Evolutionary conservation across 2,888 invertebrate species (phyloP), one percentile per base, ranked within the genome.

Genomic region (Neocrepidodera transversa): DNA sequence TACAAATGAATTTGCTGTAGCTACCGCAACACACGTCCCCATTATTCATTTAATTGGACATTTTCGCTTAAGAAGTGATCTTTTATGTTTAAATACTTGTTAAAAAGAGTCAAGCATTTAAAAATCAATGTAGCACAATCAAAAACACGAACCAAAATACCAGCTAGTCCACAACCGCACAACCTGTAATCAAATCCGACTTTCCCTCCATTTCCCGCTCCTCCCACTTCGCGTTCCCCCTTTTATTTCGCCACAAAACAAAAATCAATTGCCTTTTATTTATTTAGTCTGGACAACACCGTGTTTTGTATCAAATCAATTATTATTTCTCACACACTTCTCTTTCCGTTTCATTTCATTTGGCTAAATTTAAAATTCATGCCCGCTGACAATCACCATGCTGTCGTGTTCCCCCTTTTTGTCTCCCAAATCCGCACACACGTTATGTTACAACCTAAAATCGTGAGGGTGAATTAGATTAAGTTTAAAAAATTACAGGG

Each of bases 351-450:
- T 62, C 61, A 59, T 61, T 58, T 58, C 32, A 59, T 56, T 50
- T 52, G 54, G 40, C 32, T 36, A 54, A 59, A 61, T 59, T 59
- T 64, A 51, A 61, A 64, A 64, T 64, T 59, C 61, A 59, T 61
- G 55, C 56, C 40, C 47, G 53, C 40, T 51, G 49, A 54, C 51
- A 36, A 54, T 45, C 52, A 26, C 48, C 14, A n/a, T n/a, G n/a
- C n/a, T n/a, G n/a, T 30, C 14, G 32, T 14, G 43, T 26, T 16
- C 17, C 52, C 59, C 54, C 63, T 28, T 18, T 26, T 18, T 2
- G 16, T 7, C 30, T 4, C 26, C 10, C 28, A 40, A 23, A 38
- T 50, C 23, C 35, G 26, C 28, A 38, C 16, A 16, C 35, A 50
- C 28, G 38, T 38, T 10, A n/a, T 14, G 17, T 38, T 8, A 38